Percentiles rank a stretch among this genome's conserved stretches.
phyloP scores from a whole-genome alignment of 1,140 invertebrate species.

The Acromyrmex charruanus region DNA sequence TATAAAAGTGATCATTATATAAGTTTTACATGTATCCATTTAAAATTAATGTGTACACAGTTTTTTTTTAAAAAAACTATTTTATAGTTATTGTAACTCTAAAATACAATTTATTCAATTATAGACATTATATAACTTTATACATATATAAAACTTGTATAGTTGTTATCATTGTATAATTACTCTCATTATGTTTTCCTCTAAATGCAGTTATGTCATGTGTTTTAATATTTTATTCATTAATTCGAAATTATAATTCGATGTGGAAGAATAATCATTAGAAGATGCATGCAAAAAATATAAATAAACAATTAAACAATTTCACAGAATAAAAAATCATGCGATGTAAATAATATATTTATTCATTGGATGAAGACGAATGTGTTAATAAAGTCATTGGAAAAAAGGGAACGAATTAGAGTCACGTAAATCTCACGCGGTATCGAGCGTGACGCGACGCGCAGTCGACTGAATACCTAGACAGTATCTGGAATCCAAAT shows the following conservation, averaged over 20 bases:
- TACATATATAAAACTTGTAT: no score
- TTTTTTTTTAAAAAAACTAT: no score
- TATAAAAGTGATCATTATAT: no score
- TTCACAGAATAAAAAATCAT: background rate
- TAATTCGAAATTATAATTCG: background rate
- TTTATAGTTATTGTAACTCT: no score
- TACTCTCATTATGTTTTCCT: no score
- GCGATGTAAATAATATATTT: background rate
- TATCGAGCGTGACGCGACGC: background rate
- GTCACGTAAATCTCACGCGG: background rate
- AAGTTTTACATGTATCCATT: no score
- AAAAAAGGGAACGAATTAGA: background rate
- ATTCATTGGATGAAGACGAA: background rate
- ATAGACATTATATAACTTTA: no score
- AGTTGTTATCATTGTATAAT: no score
- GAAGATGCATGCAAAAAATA: background rate
- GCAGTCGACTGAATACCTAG: background rate
- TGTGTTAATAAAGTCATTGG: background rate
- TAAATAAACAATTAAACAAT: background rate
- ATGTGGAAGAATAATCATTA: background rate
- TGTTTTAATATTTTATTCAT: background rate
- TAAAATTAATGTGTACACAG: no score
- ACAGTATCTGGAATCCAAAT: constrained; percentile 32
- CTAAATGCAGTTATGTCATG: no score
- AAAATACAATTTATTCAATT: no score